phyloP scores from a whole-genome alignment of 2,888 invertebrate genomes.

The Trissonchulus sp. region DNA sequence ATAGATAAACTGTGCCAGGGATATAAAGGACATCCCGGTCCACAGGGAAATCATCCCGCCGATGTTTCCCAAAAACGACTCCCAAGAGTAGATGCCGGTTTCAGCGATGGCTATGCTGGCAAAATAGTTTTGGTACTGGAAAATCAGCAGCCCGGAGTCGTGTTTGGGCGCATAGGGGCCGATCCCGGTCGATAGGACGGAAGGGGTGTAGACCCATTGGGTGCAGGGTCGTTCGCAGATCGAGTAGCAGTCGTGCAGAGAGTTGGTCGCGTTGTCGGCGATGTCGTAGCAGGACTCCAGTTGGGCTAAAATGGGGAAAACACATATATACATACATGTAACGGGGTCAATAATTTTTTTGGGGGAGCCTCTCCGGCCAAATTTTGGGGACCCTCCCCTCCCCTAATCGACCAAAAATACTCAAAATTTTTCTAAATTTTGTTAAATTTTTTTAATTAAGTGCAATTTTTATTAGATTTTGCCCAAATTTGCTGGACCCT shows the following conservation, averaged over 20 bases:
- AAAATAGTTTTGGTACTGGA: conserved; percentile 24
- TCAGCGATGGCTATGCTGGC: conserved; percentile 14
- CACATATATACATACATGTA: too few relatives aligned
- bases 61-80: conserved; percentile 18
- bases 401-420: too few relatives aligned
- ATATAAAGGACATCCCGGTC: conserved; percentile 19
- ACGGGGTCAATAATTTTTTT: too few relatives aligned
- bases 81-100: conserved; percentile 18
- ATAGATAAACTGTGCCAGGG: conserved; percentile 19
- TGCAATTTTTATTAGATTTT: too few relatives aligned
- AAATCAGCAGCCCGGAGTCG: conserved; percentile 17
- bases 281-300: neutral
- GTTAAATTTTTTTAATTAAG: too few relatives aligned
- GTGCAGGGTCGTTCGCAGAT: conserved; percentile 17
- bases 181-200: neutral
- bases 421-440: too few relatives aligned
- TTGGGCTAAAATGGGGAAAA: too few relatives aligned
- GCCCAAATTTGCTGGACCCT: too few relatives aligned
- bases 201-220: conserved; percentile 9
- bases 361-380: too few relatives aligned
- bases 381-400: too few relatives aligned
- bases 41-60: conserved; percentile 21
- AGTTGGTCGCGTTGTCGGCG: neutral
- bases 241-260: conserved; percentile 6
- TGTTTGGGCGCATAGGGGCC: neutral